Base-by-base conservation (phyloP, 2,113 vertebrate genomes). In the Asarcornis scutulata region DNA sequence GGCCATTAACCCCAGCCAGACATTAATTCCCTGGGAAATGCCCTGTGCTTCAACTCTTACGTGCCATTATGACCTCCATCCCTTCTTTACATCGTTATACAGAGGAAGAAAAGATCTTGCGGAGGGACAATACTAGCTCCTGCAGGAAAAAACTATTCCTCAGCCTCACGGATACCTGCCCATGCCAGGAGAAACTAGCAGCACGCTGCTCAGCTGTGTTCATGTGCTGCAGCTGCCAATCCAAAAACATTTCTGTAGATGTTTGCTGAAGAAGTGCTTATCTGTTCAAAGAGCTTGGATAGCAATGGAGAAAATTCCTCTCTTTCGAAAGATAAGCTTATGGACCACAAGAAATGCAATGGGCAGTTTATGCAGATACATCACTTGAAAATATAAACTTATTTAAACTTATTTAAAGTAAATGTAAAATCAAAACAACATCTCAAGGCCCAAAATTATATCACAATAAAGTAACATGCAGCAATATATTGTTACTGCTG, bases 21-120 rank as follows among this genome's bases (percentile, higher is more conserved):
- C 67, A 63, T 78, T 81, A 90, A 91, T 90, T 82, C 56, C 60
- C 80, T 82, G 80, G 76, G 76, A 94, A 91, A 94, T 81, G 79
- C 85, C 76, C 76, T 68, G 2, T 81, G 63, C 60, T 59, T 96
- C 83, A 48, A 15, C 38, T 68, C 60, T 38, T 91, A 56, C 23
- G 83, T 95, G 88, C 56, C 6, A 12, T 60, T 71, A 29, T 59
- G 75, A 83, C 78, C 59, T 94, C 26, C 38, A 9, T 18, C 22
- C 63, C 42, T 91, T 68, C 68, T 75, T 94, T n/a, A 74, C 42
- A 40, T 2, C 42, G 3, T 36, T 62, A 34, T 7, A 91, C 17
- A 34, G 44, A 59, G 29, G 15, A 13, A 71, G 94, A 0, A 17
- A 0, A 8, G n/a, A 36, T 25, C n/a, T 42, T 29, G 36, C 87